Evolutionary conservation across 2,888 invertebrate species (phyloP).

Genomic region (Lysandra bellargus): DNA sequence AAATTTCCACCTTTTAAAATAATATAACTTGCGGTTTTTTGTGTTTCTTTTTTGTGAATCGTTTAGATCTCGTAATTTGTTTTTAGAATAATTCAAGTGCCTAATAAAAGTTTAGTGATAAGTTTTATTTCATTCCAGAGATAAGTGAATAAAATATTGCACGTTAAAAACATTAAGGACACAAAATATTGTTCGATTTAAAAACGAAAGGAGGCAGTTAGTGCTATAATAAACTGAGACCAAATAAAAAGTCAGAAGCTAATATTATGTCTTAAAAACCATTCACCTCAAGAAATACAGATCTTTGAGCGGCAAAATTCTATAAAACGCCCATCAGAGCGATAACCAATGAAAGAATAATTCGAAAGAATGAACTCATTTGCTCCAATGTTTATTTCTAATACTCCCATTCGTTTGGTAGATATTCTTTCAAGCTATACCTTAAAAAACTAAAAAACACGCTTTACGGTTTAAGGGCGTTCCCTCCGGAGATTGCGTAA

Average conservation of each 20-base stretch:
- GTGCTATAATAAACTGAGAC: no score
- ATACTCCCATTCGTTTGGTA: not conserved
- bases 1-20: not conserved
- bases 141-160: not conserved
- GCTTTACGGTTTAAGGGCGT: no score
- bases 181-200: no score
- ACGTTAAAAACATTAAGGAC: no score
- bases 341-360: constrained; percentile 9
- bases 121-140: not conserved
- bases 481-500: no score
- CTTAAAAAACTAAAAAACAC: no score
- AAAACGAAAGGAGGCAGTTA: no score
- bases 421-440: not conserved
- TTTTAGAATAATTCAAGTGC: no score
- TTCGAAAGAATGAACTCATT: not conserved
- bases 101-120: no score
- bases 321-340: not conserved
- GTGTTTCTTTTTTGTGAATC: no score
- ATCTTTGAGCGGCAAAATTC: not conserved
- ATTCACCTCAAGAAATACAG: not conserved
- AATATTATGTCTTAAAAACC: not conserved
- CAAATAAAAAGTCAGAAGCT: not conserved
- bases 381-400: not conserved
- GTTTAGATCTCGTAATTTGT: no score
- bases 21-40: not conserved